Evolutionary conservation across 2,113 vertebrate genomes (phyloP).

Genomic region (Ictalurus furcatus): DNA sequence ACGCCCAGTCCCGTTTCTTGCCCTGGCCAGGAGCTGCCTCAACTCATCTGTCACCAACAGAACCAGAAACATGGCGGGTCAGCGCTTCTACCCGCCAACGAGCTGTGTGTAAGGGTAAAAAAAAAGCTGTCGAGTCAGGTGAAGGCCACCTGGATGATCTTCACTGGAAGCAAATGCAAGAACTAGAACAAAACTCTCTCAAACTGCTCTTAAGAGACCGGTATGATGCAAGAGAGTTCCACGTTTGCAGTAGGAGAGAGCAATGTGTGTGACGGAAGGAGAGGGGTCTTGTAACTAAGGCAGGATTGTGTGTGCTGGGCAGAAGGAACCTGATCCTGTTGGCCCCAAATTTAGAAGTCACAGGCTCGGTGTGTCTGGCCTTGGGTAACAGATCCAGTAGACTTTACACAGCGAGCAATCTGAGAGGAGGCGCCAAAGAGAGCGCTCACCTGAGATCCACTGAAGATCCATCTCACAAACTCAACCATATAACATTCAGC

Average conservation of each 20-base stretch:
- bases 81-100: conserved; percentile 44
- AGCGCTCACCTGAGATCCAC: conserved; percentile 27
- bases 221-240: conserved; percentile 24
- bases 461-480: background rate
- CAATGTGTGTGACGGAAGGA: conserved; percentile 54
- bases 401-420: conserved; percentile 9
- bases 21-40: conserved; percentile 91
- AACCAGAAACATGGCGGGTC: conserved; percentile 89
- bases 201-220: background rate
- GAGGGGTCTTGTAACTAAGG: conserved; percentile 69
- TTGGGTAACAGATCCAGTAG: conserved; percentile 57
- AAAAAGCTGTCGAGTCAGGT: conserved; percentile 12
- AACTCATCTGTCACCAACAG: conserved; percentile 91
- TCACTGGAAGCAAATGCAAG: conserved; percentile 6
- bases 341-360: conserved; percentile 77
- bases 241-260: conserved; percentile 44
- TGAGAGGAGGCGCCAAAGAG: background rate
- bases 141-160: conserved; percentile 31
- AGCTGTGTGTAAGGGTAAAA: background rate
- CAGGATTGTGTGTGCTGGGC: conserved; percentile 71
- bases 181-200: background rate
- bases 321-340: conserved; percentile 81
- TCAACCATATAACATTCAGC: background rate
- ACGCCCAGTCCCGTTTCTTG: conserved; percentile 85
- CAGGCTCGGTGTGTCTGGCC: conserved; percentile 61